phyloP scores from a whole-genome alignment of 2,113 vertebrate species.

The Thamnophis sirtalis region DNA sequence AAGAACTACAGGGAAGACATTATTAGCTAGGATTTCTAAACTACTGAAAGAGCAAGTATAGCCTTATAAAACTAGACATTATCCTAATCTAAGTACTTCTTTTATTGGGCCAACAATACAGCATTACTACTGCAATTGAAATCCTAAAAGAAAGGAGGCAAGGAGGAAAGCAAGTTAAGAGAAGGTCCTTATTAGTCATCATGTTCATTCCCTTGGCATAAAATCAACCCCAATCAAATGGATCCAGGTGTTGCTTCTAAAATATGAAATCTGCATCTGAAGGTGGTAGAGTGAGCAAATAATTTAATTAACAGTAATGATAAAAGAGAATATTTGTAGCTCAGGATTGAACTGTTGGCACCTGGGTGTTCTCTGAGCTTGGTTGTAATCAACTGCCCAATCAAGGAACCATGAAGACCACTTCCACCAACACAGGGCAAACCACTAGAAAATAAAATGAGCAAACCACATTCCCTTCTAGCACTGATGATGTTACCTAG shows the following conservation, averaged over 20 bases:
- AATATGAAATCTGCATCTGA: not conserved
- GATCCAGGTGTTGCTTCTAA: not conserved
- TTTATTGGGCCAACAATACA: not conserved
- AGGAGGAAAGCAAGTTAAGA: not conserved
- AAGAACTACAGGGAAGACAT: not conserved
- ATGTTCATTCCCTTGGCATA: too few relatives aligned
- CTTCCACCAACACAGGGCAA: not conserved
- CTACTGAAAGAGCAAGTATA: not conserved
- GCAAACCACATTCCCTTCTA: not conserved
- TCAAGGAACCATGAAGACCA: not conserved
- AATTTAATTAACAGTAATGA: not conserved
- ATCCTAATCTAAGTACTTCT: not conserved
- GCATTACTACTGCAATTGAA: not conserved
- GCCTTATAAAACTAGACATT: not conserved
- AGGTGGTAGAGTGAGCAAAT: not conserved
- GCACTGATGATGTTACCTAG: not conserved
- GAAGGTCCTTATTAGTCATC: not conserved
- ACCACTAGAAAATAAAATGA: not conserved
- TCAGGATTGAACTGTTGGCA: not conserved
- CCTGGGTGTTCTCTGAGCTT: not conserved
- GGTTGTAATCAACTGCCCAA: not conserved
- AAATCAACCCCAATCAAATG: not conserved
- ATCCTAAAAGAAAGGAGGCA: not conserved
- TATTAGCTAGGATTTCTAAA: not conserved
- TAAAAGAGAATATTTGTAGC: not conserved